Evolutionary conservation across 2,797 vertebrate species (phyloP).

Genomic region (Poecilia picta): DNA sequence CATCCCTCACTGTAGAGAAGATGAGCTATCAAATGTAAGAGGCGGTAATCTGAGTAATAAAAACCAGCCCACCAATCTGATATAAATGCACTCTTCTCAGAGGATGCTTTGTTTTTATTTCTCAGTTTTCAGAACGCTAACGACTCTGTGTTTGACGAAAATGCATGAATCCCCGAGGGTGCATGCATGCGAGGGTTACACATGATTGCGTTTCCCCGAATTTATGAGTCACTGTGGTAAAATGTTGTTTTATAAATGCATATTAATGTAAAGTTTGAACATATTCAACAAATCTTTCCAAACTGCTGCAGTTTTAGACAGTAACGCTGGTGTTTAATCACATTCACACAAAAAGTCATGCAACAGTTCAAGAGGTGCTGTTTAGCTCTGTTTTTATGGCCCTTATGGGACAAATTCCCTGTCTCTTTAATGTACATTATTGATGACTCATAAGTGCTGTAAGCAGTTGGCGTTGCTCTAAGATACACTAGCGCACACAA

Average conservation of each 20-base stretch:
- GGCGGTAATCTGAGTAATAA: constrained; percentile 61
- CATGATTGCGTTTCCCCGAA: constrained; percentile 23
- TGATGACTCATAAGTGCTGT: constrained; percentile 33
- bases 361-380: constrained; percentile 20
- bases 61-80: constrained; percentile 50
- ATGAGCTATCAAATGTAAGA: constrained; percentile 61
- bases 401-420: constrained; percentile 28
- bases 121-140: constrained; percentile 49
- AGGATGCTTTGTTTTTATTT: constrained; percentile 43
- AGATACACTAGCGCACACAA: constrained; percentile 67
- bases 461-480: background rate
- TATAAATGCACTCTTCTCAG: constrained; percentile 46
- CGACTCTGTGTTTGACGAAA: constrained; percentile 29
- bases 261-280: background rate
- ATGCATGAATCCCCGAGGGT: constrained; percentile 16
- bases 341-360: constrained; percentile 8
- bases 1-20: constrained; percentile 42
- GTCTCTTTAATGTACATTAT: constrained; percentile 42
- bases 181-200: constrained; percentile 11
- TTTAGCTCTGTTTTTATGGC: constrained; percentile 17
- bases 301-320: constrained; percentile 8
- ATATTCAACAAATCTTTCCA: background rate
- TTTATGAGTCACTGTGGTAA: constrained; percentile 42
- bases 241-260: background rate
- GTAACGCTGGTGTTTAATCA: constrained; percentile 1